Conservation (phyloP, 2,888 invertebrate genomes). For the Drosophila limbata region DNA sequence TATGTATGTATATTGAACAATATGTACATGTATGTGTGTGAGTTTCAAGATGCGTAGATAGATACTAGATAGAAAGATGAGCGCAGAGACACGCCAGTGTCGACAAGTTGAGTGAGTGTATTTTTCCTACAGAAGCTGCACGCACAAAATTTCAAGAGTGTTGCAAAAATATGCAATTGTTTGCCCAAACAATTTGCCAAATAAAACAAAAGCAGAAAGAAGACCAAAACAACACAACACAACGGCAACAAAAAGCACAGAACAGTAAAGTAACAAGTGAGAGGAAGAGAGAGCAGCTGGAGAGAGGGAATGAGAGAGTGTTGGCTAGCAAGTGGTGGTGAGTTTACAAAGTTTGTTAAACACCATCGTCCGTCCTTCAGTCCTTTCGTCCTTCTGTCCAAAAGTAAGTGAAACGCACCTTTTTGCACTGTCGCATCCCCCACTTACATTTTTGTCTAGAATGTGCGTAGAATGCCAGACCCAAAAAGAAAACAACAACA, state of each 20-base stretch:
- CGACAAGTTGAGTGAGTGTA: conserved; percentile 50
- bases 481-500: conserved; percentile 39
- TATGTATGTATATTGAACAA: neutral
- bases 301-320: conserved; percentile 5
- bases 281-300: conserved; percentile 2
- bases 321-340: conserved; percentile 59
- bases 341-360: conserved; percentile 62
- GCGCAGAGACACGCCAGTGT: conserved; percentile 10
- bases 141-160: conserved; percentile 56
- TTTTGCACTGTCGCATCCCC: conserved; percentile 42
- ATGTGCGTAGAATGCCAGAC: conserved; percentile 63
- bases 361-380: conserved; percentile 35
- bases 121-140: conserved; percentile 30
- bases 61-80: conserved; percentile 11
- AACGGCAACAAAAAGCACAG: conserved; percentile 15
- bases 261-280: neutral
- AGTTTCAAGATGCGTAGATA: conserved; percentile 14
- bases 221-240: conserved; percentile 15
- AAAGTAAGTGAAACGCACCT: conserved; percentile 54
- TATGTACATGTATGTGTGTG: neutral
- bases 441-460: conserved; percentile 39
- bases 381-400: conserved; percentile 10
- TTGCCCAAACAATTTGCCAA: conserved; percentile 62
- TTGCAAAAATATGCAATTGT: conserved; percentile 68
- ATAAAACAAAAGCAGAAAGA: conserved; percentile 28